Percentiles rank a stretch among this genome's conserved stretches.
phyloP scores from a whole-genome alignment of 2,797 vertebrate genomes.

The Zalophus californianus region DNA sequence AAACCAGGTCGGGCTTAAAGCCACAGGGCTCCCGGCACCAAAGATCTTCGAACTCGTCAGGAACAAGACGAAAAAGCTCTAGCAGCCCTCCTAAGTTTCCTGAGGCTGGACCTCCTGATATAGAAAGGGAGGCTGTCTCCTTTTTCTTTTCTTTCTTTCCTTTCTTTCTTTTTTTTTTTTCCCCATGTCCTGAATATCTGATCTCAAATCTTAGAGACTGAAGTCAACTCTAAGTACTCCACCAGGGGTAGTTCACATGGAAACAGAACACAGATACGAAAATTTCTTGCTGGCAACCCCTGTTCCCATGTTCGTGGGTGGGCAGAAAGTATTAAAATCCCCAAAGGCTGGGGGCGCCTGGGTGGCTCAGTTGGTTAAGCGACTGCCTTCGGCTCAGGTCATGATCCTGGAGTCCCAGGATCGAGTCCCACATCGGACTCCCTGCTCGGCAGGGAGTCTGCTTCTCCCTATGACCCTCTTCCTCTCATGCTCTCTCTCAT shows the following conservation, averaged over 20 bases:
- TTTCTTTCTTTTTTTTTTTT: too few species aligned
- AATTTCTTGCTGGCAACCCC: background rate
- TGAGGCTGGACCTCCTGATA: background rate
- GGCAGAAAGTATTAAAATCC: background rate
- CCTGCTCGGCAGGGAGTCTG: too few species aligned
- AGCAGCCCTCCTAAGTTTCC: background rate
- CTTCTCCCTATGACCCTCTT: too few species aligned
- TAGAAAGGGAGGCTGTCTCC: background rate
- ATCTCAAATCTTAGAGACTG: background rate
- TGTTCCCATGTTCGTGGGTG: background rate
- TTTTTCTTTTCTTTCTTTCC: background rate
- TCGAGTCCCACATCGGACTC: too few species aligned
- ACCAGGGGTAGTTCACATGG: background rate
- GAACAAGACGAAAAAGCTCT: background rate
- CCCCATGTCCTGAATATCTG: background rate
- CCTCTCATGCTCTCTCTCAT: too few species aligned
- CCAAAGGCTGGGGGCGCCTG: background rate
- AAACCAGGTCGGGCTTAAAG: slow-evolving; percentile 37
- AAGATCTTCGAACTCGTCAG: background rate
- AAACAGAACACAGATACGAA: background rate
- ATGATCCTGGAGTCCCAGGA: too few species aligned
- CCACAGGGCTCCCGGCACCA: background rate
- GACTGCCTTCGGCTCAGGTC: too few species aligned
- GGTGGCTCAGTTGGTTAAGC: too few species aligned
- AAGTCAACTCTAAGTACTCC: background rate